A percentile compares a stretch with the other conserved stretches of the same genome.
Evolutionary conservation across 1,140 invertebrate genomes (phyloP).

Genomic region (Ceratitis capitata): DNA sequence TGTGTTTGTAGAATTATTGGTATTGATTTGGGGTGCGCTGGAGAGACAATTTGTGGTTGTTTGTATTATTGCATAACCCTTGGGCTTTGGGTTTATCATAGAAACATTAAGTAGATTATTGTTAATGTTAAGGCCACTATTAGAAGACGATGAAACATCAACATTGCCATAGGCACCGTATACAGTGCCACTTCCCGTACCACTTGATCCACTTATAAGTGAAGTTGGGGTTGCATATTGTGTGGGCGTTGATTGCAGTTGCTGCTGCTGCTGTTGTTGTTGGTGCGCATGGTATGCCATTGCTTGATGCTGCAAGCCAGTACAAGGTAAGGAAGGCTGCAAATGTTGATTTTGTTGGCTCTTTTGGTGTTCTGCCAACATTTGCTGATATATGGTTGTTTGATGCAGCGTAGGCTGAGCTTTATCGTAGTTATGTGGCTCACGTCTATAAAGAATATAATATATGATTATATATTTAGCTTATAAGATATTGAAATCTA

Average conservation of each 20-base stretch:
- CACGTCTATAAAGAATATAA: constrained; percentile 47
- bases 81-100: constrained; percentile 15
- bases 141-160: background rate
- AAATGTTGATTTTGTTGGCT: constrained; percentile 45
- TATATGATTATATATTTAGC: background rate
- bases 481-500: background rate
- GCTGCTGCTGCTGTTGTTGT: constrained; percentile 49
- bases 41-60: background rate
- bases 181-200: background rate
- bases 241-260: constrained; percentile 41
- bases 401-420: constrained; percentile 63
- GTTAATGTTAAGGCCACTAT: background rate
- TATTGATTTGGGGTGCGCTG: background rate
- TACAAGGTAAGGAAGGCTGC: constrained; percentile 21
- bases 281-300: constrained; percentile 45
- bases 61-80: background rate
- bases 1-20: constrained; percentile 21
- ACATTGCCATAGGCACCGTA: background rate
- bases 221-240: background rate
- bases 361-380: constrained; percentile 61
- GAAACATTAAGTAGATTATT: constrained; percentile 25
- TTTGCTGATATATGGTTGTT: constrained; percentile 62
- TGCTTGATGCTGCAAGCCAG: constrained; percentile 22
- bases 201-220: background rate
- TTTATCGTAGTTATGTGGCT: constrained; percentile 65